Percentiles rank a stretch among this genome's conserved stretches.
Evolutionary conservation across 1,140 invertebrate species (phyloP).

Genomic region (Mamestra configurata): DNA sequence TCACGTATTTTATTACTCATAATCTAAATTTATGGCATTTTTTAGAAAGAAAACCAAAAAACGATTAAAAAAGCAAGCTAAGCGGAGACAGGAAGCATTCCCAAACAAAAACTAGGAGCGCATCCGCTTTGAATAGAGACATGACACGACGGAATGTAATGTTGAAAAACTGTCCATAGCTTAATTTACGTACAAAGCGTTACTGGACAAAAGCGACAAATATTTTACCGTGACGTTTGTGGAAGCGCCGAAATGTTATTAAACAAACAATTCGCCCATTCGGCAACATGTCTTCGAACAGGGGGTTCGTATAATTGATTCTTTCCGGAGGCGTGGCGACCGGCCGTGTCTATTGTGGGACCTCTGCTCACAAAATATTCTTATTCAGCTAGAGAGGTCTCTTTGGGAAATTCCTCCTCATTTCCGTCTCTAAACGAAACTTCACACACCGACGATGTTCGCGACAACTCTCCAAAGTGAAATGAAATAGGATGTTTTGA

Average conservation of each 20-base stretch:
- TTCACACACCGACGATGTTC: slow-evolving; percentile 76
- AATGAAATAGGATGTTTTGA: slow-evolving; percentile 85
- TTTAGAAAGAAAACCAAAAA: slow-evolving; percentile 60
- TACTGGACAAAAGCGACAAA: slow-evolving; percentile 74
- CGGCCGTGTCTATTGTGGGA: slow-evolving; percentile 74
- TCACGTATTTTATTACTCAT: slow-evolving; percentile 34
- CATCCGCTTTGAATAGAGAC: slow-evolving; percentile 76
- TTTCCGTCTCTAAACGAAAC: slow-evolving; percentile 83
- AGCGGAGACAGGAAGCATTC: slow-evolving; percentile 71
- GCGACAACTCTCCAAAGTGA: slow-evolving; percentile 78
- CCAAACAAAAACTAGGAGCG: slow-evolving; percentile 74
- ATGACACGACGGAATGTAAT: slow-evolving; percentile 64
- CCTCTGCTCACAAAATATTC: slow-evolving; percentile 79
- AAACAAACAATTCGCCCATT: slow-evolving; percentile 87
- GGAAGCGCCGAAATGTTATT: slow-evolving; percentile 84
- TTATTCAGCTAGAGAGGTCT: slow-evolving; percentile 75
- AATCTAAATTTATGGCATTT: slow-evolving; percentile 35
- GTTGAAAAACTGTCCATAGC: slow-evolving; percentile 65
- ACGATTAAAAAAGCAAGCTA: slow-evolving; percentile 72
- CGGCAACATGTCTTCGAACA: slow-evolving; percentile 76
- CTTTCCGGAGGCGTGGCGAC: slow-evolving; percentile 83
- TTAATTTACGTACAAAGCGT: slow-evolving; percentile 71
- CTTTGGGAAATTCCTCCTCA: slow-evolving; percentile 82
- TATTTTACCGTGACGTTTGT: slow-evolving; percentile 81
- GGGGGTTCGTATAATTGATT: slow-evolving; percentile 85